phyloP scores from a whole-genome alignment of 2,888 invertebrate genomes.

The Eupithecia abbreviata region DNA sequence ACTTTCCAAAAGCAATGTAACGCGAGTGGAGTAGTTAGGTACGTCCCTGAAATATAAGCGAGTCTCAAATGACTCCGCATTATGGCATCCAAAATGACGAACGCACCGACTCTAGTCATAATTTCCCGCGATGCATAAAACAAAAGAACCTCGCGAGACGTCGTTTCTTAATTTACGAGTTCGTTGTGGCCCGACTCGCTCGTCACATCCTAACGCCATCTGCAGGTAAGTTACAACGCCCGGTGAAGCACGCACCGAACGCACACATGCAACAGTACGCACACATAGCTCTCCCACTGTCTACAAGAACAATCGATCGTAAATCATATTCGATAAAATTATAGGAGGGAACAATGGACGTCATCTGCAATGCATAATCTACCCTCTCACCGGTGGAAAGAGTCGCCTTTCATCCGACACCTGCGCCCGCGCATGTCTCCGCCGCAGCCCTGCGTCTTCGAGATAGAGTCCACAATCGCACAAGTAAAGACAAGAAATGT shows the following conservation, averaged over 20 bases:
- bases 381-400: conserved; percentile 71
- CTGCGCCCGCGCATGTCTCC: conserved; percentile 63
- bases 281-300: conserved; percentile 71
- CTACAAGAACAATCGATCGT: conserved; percentile 83
- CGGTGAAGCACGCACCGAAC: conserved; percentile 59
- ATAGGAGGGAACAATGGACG: conserved; percentile 83
- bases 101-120: conserved; percentile 47
- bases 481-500: conserved; percentile 80
- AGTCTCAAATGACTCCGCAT: conserved; percentile 36
- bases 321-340: conserved; percentile 84
- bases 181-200: conserved; percentile 58
- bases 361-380: conserved; percentile 73
- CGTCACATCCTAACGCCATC: conserved; percentile 73
- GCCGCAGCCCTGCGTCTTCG: conserved; percentile 72
- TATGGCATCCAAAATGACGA: conserved; percentile 39
- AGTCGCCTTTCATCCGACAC: conserved; percentile 75
- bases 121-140: conserved; percentile 66
- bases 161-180: conserved; percentile 80
- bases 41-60: conserved; percentile 1
- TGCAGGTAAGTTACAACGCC: conserved; percentile 68
- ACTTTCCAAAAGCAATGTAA: neutral
- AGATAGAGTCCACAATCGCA: conserved; percentile 82
- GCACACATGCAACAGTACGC: conserved; percentile 71
- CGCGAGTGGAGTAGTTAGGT: neutral
- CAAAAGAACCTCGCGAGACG: conserved; percentile 69